Conservation (phyloP, 2,797 vertebrate genomes). For the Champsocephalus esox region DNA sequence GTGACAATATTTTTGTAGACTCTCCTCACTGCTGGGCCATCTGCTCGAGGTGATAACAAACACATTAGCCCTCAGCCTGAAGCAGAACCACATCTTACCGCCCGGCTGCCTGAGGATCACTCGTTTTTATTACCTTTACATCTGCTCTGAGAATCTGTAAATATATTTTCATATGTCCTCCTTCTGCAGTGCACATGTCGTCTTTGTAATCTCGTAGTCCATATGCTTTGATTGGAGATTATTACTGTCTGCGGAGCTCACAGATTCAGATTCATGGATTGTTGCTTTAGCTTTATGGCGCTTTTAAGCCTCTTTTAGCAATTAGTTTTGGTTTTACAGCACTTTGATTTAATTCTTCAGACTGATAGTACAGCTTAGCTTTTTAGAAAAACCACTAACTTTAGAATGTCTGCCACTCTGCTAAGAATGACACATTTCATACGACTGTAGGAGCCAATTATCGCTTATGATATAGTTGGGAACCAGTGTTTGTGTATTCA, state of each 20-base stretch:
- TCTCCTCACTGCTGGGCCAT: conserved; percentile 51
- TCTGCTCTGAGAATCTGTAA: conserved; percentile 32
- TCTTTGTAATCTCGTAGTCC: conserved; percentile 20
- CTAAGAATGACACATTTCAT: too few species aligned
- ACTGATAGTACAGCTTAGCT: too few species aligned
- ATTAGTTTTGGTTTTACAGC: too few species aligned
- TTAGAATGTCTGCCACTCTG: too few species aligned
- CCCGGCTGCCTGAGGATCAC: conserved; percentile 27
- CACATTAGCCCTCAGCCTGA: conserved; percentile 54
- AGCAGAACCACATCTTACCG: conserved; percentile 42
- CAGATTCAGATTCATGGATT: not conserved
- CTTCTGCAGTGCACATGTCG: conserved; percentile 19
- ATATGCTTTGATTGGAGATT: not conserved
- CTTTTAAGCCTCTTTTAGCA: not conserved
- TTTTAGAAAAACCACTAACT: too few species aligned
- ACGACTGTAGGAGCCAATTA: too few species aligned
- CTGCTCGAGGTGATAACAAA: conserved; percentile 72
- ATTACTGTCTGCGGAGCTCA: not conserved
- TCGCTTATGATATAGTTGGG: too few species aligned
- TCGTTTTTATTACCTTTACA: conserved; percentile 42
- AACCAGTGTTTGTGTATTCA: too few species aligned
- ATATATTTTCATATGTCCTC: conserved; percentile 38
- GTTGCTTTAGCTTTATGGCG: not conserved
- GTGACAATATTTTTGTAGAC: not conserved
- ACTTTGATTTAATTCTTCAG: too few species aligned